These are phyloP conservation scores for Pollimyrus isidori DNA, from an alignment of 2,113 vertebrate genomes.

Conservation along the genomic window DNA sequence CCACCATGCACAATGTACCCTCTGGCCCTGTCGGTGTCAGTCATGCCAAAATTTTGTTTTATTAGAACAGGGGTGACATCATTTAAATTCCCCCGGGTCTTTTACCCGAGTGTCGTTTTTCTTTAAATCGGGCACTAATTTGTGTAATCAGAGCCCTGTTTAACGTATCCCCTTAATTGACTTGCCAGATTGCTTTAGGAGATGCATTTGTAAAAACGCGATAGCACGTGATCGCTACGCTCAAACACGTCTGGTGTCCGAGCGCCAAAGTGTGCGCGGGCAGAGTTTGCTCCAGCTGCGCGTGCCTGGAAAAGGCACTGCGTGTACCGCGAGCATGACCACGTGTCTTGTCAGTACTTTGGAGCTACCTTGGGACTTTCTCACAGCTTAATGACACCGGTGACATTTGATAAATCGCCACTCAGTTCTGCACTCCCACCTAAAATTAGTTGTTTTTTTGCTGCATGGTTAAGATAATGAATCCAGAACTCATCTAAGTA, in stretches of 20 bases:
- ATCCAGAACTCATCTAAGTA: not conserved
- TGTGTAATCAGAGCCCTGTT: conserved; percentile 29
- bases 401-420: not conserved
- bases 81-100: not conserved
- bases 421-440: not conserved
- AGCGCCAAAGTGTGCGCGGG: conserved; percentile 29
- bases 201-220: conserved; percentile 40
- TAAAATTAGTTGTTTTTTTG: not conserved
- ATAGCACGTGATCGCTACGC: conserved; percentile 46
- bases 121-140: conserved; percentile 27
- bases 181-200: conserved; percentile 41
- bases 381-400: not conserved
- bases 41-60: conserved; percentile 1
- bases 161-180: conserved; percentile 32
- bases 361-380: not conserved
- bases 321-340: not conserved
- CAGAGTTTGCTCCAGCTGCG: conserved; percentile 33
- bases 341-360: not conserved
- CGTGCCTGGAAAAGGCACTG: conserved; percentile 37
- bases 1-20: not conserved
- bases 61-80: conserved; percentile 8
- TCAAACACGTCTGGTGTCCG: conserved; percentile 42
- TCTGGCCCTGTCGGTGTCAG: not conserved
- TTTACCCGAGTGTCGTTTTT: conserved; percentile 9
- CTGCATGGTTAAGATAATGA: not conserved